Evolutionary conservation across 92 coral and sea anemone species (phyloP).

Genomic region (Meandrina meandrites): DNA sequence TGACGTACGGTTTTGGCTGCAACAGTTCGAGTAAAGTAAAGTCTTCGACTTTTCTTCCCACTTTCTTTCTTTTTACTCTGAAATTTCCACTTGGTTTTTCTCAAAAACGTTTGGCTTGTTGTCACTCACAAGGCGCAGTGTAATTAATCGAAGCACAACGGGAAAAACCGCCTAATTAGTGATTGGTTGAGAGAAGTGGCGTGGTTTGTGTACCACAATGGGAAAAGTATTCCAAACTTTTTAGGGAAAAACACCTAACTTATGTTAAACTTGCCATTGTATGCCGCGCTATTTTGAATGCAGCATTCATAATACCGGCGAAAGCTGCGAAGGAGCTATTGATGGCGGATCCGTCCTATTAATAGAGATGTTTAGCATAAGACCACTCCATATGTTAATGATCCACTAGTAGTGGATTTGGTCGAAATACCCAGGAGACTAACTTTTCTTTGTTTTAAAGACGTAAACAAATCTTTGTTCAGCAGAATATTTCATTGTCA

Average conservation of each 20-base stretch:
- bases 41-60: background rate
- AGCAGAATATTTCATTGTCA: too few relatives aligned
- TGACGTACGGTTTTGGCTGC: background rate
- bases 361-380: too few relatives aligned
- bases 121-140: constrained; percentile 12
- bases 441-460: too few relatives aligned
- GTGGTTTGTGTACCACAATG: background rate
- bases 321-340: constrained; percentile 14
- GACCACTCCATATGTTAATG: too few relatives aligned
- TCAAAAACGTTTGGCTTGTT: background rate
- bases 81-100: background rate
- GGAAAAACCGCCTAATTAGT: background rate
- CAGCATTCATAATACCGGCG: constrained; percentile 9
- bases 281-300: background rate
- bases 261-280: background rate
- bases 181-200: background rate
- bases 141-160: constrained; percentile 1
- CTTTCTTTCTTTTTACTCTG: background rate
- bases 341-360: background rate
- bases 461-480: too few relatives aligned
- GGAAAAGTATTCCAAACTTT: background rate
- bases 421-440: too few relatives aligned
- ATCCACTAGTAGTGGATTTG: too few relatives aligned
- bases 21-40: background rate
- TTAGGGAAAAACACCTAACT: background rate